Evolutionary conservation across 2,113 vertebrate genomes (phyloP).

Genomic region (Hirundichthys speculiger): DNA sequence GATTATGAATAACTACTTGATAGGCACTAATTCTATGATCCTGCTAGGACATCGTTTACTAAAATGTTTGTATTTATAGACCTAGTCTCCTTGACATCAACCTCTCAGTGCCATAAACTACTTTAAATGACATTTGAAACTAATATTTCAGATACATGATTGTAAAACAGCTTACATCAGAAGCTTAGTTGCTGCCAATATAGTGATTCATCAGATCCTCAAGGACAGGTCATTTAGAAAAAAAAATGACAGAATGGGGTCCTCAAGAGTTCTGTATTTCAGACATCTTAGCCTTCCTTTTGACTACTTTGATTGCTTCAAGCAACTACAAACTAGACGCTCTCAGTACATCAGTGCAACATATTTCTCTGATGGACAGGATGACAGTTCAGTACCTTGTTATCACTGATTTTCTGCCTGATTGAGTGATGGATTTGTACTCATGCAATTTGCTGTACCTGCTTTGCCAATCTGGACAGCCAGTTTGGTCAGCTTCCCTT

Average conservation of each 20-base stretch:
- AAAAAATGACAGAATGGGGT: background rate
- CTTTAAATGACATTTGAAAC: slow-evolving; percentile 6
- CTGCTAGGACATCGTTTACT: slow-evolving; percentile 9
- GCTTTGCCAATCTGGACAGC: slow-evolving; percentile 99
- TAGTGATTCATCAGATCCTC: slow-evolving; percentile 14
- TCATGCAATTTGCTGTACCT: slow-evolving; percentile 75
- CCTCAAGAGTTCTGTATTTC: slow-evolving; percentile 3
- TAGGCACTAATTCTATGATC: background rate
- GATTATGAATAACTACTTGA: background rate
- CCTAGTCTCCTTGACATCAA: background rate
- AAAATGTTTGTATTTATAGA: slow-evolving; percentile 16
- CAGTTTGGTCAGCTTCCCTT: slow-evolving; percentile 98
- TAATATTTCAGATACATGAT: no score
- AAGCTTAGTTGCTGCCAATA: no score
- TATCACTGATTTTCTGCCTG: slow-evolving; percentile 19
- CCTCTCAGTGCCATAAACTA: background rate
- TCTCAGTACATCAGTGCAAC: slow-evolving; percentile 1
- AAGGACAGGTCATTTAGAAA: slow-evolving; percentile 16
- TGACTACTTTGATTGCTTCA: slow-evolving; percentile 19
- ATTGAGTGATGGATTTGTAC: slow-evolving; percentile 36
- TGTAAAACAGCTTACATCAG: no score
- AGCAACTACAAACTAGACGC: background rate
- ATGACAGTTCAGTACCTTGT: slow-evolving; percentile 31
- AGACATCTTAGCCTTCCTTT: slow-evolving; percentile 3
- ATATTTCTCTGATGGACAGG: slow-evolving; percentile 39